Conservation (phyloP, 2,797 vertebrate species). For the Sebastes umbrosus region DNA sequence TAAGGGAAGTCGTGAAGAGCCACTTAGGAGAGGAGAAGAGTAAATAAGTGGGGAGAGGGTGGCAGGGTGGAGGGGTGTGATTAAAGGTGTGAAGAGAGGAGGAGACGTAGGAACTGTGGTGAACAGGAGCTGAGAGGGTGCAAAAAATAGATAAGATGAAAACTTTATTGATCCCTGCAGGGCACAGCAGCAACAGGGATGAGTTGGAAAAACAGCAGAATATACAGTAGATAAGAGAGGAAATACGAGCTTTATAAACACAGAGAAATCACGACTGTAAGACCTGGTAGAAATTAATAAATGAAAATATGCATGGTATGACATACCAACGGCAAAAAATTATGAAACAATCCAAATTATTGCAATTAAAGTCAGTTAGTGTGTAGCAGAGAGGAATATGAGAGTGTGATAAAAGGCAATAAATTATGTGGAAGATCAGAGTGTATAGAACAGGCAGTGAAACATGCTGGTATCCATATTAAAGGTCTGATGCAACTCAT, state of each 20-base stretch:
- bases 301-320: background rate
- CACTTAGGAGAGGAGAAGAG: background rate
- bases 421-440: background rate
- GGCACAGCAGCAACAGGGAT: conserved; percentile 16
- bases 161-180: conserved; percentile 41
- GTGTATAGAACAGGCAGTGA: background rate
- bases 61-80: conserved; percentile 16
- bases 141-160: conserved; percentile 40
- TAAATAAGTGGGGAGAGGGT: conserved; percentile 6
- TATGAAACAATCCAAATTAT: conserved; percentile 20
- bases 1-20: background rate
- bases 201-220: conserved; percentile 1
- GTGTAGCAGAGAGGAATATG: background rate
- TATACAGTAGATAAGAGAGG: background rate
- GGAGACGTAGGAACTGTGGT: background rate
- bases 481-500: background rate
- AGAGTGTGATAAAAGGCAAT: background rate
- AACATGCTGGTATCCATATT: conserved; percentile 2
- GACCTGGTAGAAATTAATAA: background rate
- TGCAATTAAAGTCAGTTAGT: background rate
- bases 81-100: conserved; percentile 33
- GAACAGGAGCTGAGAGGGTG: conserved; percentile 11
- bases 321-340: background rate
- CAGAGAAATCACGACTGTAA: background rate
- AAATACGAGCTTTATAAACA: conserved; percentile 4